Evolutionary conservation across 2,797 vertebrate genomes (phyloP), one percentile per base, ranked within the genome.

Genomic region (Syngnathus rostellatus): DNA sequence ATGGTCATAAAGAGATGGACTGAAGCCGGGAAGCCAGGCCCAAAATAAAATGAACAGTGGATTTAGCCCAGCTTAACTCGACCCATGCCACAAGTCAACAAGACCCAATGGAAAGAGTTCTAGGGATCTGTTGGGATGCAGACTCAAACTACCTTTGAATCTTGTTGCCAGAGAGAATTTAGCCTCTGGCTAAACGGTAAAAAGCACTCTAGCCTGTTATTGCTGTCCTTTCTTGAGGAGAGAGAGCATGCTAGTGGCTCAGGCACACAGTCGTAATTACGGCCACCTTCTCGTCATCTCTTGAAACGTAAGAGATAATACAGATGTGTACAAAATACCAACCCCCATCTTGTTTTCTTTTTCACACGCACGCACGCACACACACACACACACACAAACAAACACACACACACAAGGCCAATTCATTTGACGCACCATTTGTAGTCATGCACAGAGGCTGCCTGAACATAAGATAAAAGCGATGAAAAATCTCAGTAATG

Each of bases 191-290:
- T 79, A 80, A 17, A 9, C 79, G 58, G 72, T 68, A 14, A 71
- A 46, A 82, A 76, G 70, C 72, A 76, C 76, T 79, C 72, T 81
- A 73, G 75, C 77, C 73, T 79, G 78, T 81, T 77, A 76, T 77
- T 84, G 77, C 77, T 71, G 73, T 79, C 76, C 76, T 65, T 84
- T 81, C 78, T 77, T 84, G 78, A 82, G 77, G 71, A 70, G 68
- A 77, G 77, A 45, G 73, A 83, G 80, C 73, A 68, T 73, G 74
- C 73, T 77, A 72, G 78, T 84, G 78, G 87, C 78, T 86, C 80
- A 81, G 76, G 73, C 79, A 86, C 83, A 81, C 85, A 85, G 78
- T 80, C 74, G 74, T 85, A 85, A 86, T 87, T 85, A 85, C 84
- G 77, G 79, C 73, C 77, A 78, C 78, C 77, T 81, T 83, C 75